Evolutionary conservation across 2,888 invertebrate genomes (phyloP), one percentile per base, ranked within the genome.

Genomic region (Fabriciana adippe): DNA sequence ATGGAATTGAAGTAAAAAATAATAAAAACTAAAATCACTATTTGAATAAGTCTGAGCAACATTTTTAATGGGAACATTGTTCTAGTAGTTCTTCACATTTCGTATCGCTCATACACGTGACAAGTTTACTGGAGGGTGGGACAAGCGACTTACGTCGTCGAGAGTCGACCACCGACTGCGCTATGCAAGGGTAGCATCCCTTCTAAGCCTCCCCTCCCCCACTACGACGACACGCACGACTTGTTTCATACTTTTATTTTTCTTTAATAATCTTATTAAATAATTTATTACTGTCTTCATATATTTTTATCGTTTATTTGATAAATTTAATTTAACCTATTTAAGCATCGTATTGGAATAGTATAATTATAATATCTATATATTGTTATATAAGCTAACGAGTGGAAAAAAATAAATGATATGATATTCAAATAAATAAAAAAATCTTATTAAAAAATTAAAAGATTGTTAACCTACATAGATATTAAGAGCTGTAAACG

Each of bases 231-330:
- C 73, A 78, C 76, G 76, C 78, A 88, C 86, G 85, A 85, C 86
- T 89, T 86, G 81, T 88, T 89, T 89, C 87, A 89, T 88, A 85
- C 86, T 88, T 88, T 88, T 89, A 88, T 89, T 87, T 89, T 89
- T 89, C 87, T 89, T 89, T 87, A 89, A 89, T 89, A 88, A 88
- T 88, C 85, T 84, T 86, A 84, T 87, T 84, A 86, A 87, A 88
- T 88, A 85, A 86, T 0, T 2, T 2, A 26, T 41, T 18, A 16
- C 14, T 50, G 4, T 50, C 16, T 48, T 11, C n/a, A 21, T 4
- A 6, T 35, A 16, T 16, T 41, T 45, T 41, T 18, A 45, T 21
- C 11, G 5, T 41, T 45, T 15, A 41, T 3, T 35, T 35, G n/a
- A n/a, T 16, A 6, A 8, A 21, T n/a, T 4, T n/a, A n/a, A n/a